Evolutionary conservation across 2,113 vertebrate genomes (phyloP), one percentile per base, ranked within the genome.

Genomic region (Caloenas nicobarica): DNA sequence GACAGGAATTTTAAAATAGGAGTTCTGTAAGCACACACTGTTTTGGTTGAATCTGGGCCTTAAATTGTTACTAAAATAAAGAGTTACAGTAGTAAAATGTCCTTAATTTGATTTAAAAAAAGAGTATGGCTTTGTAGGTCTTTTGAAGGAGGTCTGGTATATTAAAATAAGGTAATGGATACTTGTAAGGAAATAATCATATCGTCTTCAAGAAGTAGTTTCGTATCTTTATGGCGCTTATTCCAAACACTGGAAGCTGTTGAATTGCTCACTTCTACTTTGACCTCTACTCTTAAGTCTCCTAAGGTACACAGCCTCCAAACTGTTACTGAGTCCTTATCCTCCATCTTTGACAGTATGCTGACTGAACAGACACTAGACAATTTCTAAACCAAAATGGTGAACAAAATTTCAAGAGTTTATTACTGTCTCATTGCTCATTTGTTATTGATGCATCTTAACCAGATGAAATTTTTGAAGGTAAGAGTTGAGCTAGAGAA

Each of bases 141-240:
- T 88, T 54, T 54, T 68, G 34, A 64, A 68, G 23, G 12, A 88
- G 44, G 28, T 22, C 22, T 68, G 16, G 4, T 50, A 16, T 53
- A 21, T 70, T 61, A 65, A 81, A 70, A 36, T 81, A 42, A 54
- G 21, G 17, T 50, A 64, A 15, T 7, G 4, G 25, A 19, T 60
- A 50, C 16, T 38, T 68, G 46, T 23, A 14, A 81, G 22, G 28
- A 91, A 36, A 24, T 42, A 65, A 33, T 42, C 23, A 5, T 61
- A 24, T 14, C 16, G 19, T 48, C 5, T 78, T 78, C 24, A 77
- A 46, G 9, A 69, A 66, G 12, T 10, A 73, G 31, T 9, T 19
- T 89, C 2, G 5, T 56, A 48, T 34, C 8, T 2, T 28, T 46
- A 0, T 38, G 7, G 8, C 0, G 5, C 5, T 44, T 57, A 26